Conservation (phyloP, 2,888 invertebrate species). For the Ischnura elegans region DNA sequence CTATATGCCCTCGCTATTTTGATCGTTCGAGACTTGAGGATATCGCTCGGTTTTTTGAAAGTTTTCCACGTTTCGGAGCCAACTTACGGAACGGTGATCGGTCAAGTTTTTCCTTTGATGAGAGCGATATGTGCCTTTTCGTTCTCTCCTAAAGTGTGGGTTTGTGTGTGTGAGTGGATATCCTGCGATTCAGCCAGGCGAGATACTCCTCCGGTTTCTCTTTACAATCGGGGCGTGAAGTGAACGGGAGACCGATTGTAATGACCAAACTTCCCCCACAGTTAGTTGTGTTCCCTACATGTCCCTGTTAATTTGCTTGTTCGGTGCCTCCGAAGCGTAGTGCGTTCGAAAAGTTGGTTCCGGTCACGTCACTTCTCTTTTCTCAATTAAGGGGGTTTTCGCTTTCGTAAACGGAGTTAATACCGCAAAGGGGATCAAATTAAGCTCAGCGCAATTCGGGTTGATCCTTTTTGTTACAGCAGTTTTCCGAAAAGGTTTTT, state of each 20-base stretch:
- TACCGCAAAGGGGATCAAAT: no score
- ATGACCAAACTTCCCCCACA: not conserved
- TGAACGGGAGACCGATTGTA: not conserved
- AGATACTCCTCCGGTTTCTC: constrained; percentile 44
- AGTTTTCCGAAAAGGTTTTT: no score
- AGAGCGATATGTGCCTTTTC: not conserved
- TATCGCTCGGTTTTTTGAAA: not conserved
- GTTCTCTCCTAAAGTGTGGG: not conserved
- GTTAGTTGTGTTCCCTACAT: not conserved
- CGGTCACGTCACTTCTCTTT: not conserved
- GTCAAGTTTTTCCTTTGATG: constrained; percentile 21
- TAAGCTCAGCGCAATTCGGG: no score
- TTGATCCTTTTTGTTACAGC: no score
- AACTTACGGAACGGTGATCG: not conserved
- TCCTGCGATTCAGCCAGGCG: not conserved
- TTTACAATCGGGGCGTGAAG: constrained; percentile 63
- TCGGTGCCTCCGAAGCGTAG: not conserved
- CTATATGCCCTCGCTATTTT: not conserved
- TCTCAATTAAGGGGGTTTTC: not conserved
- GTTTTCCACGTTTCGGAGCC: not conserved
- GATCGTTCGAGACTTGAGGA: no score
- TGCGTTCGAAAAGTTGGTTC: not conserved
- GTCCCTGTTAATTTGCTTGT: not conserved
- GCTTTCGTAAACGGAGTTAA: no score
- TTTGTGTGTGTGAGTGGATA: constrained; percentile 2